A percentile compares a stretch with the other conserved stretches of the same genome.
Conservation (phyloP, 2,113 vertebrate genomes). For the Petroica traversi region DNA sequence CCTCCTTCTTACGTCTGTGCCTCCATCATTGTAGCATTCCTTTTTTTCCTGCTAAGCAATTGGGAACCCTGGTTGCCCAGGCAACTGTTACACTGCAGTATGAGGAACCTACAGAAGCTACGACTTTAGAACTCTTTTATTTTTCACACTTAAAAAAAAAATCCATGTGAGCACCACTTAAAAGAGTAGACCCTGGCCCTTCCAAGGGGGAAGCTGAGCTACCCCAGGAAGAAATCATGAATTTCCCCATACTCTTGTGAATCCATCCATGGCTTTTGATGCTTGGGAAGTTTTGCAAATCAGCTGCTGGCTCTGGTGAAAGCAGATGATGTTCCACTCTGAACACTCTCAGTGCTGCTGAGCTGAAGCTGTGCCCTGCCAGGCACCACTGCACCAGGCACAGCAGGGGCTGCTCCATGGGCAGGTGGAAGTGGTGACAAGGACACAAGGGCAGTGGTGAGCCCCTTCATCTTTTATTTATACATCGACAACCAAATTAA, state of each 20-base stretch:
- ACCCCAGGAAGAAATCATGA: not conserved
- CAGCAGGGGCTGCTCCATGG: fast-evolving
- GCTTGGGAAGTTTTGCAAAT: not conserved
- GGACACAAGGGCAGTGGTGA: not conserved
- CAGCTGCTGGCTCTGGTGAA: not conserved
- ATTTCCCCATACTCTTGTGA: not conserved
- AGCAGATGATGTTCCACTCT: not conserved
- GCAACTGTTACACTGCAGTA: not conserved
- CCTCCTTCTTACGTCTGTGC: not conserved
- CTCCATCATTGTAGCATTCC: not conserved
- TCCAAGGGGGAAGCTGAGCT: not conserved
- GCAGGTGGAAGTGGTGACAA: fast-evolving
- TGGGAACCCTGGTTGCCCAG: slow-evolving; percentile 1
- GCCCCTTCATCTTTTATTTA: not conserved
- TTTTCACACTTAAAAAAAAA: not conserved
- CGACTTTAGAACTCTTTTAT: not conserved
- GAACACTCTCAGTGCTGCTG: not conserved
- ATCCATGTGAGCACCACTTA: not conserved
- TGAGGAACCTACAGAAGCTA: not conserved
- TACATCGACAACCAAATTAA: not conserved
- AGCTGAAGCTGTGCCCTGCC: not conserved
- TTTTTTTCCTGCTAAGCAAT: not conserved
- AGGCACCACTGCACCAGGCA: not conserved
- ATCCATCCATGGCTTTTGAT: not conserved
- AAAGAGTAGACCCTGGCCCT: not conserved